Conservation (phyloP, 2,888 invertebrate genomes). For the Catocala fraxini region DNA sequence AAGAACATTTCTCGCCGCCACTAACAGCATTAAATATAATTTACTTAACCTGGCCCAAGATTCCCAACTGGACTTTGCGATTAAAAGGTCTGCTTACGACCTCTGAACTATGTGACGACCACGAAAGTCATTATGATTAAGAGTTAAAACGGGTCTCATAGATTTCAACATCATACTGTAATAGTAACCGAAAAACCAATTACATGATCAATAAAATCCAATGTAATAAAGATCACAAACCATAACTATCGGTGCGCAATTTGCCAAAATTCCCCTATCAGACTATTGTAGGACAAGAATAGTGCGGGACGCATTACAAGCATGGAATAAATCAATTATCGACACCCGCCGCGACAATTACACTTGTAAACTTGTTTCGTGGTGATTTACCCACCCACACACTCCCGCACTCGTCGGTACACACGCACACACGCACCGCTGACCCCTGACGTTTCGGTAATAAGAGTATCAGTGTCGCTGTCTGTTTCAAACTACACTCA, state of each 20-base stretch:
- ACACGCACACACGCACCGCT: conserved; percentile 49
- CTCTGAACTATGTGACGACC: no score
- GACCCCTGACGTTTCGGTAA: conserved; percentile 70
- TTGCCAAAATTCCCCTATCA: conserved; percentile 50
- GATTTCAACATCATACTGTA: conserved; percentile 4
- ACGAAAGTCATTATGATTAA: no score
- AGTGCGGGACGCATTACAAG: conserved; percentile 49
- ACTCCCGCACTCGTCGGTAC: conserved; percentile 35
- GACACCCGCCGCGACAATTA: conserved; percentile 77
- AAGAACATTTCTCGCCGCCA: no score
- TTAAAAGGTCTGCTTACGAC: no score
- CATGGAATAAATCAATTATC: conserved; percentile 79
- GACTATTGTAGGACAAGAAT: conserved; percentile 47
- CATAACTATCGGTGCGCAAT: conserved; percentile 36
- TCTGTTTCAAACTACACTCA: conserved; percentile 76
- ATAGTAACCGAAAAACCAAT: conserved; percentile 18
- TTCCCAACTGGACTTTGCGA: no score
- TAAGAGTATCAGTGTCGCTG: conserved; percentile 74
- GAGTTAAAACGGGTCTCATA: no score
- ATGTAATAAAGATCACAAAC: conserved; percentile 39
- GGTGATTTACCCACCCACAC: conserved; percentile 67
- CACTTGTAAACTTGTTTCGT: conserved; percentile 78
- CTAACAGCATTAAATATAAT: no score
- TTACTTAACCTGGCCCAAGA: no score
- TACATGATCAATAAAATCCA: conserved; percentile 26